Percentiles rank a stretch among this genome's conserved stretches.
Conservation (phyloP, 2,888 invertebrate genomes). For the Orthosia gothica region DNA sequence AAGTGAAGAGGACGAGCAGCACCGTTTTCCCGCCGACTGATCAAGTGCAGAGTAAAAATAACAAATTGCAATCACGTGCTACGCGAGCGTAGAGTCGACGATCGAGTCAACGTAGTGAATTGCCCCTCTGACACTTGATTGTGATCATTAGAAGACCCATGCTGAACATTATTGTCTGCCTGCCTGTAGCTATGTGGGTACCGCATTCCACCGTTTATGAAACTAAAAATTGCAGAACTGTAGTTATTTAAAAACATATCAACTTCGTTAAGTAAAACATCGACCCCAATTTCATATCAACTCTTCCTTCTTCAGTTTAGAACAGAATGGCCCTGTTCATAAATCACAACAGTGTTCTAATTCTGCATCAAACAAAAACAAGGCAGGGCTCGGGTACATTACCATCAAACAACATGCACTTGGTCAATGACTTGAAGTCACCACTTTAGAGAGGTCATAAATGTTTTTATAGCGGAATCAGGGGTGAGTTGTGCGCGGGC, state of each 20-base stretch:
- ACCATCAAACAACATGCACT: conserved; percentile 51
- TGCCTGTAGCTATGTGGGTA: neutral
- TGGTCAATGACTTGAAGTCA: conserved; percentile 67
- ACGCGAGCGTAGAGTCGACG: conserved; percentile 31
- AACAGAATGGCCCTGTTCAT: conserved; percentile 33
- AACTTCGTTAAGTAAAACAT: conserved; percentile 15
- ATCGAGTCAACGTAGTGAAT: conserved; percentile 24
- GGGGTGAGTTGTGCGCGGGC: conserved; percentile 72
- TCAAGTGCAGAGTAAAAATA: conserved; percentile 18
- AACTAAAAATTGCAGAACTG: neutral
- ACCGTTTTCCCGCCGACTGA: conserved; percentile 12
- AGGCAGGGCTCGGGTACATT: conserved; percentile 27
- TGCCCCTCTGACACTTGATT: conserved; percentile 29
- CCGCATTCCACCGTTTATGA: neutral
- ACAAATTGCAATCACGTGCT: conserved; percentile 40
- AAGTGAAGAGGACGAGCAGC: neutral
- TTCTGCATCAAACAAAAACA: conserved; percentile 53
- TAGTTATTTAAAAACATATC: conserved; percentile 18
- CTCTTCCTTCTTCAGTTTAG: conserved; percentile 31
- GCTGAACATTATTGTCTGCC: neutral
- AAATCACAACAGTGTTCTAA: conserved; percentile 51
- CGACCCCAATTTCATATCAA: conserved; percentile 5
- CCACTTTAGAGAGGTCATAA: conserved; percentile 62
- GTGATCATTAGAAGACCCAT: conserved; percentile 31
- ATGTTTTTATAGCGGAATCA: conserved; percentile 67